Percentiles rank a stretch among this genome's conserved stretches.
These are phyloP conservation scores for Caenorhabditis sulstoni DNA, from an alignment of 2,888 invertebrate genomes.

Conservation along the genomic window DNA sequence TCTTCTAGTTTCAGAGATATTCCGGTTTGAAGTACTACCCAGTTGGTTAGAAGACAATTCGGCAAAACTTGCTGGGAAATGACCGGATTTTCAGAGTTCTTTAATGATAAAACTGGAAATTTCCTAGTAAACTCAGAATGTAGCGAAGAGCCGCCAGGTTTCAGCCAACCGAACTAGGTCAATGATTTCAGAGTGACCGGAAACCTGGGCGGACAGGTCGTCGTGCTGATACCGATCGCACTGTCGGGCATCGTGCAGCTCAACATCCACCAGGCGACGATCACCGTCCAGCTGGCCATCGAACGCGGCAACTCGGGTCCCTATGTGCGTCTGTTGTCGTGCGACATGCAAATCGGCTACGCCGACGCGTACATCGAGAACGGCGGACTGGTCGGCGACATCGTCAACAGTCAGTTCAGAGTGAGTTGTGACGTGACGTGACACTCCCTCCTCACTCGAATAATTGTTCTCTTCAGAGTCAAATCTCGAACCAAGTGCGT, in stretches of 20 bases:
- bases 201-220: conserved; percentile 78
- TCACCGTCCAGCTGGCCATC: conserved; percentile 68
- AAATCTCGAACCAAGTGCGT: conserved; percentile 68
- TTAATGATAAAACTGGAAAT: too few species aligned
- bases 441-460: too few species aligned
- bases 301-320: conserved; percentile 68
- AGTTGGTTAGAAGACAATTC: too few species aligned
- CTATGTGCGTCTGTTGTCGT: conserved; percentile 70
- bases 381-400: conserved; percentile 77
- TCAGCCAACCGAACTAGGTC: too few species aligned
- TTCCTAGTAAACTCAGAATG: too few species aligned
- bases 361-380: conserved; percentile 78
- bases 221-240: conserved; percentile 76
- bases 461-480: conserved; percentile 70
- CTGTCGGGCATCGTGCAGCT: conserved; percentile 77
- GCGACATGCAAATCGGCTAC: conserved; percentile 73
- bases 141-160: too few species aligned
- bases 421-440: conserved; percentile 65
- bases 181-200: conserved; percentile 73
- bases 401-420: conserved; percentile 78
- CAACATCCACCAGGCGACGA: conserved; percentile 74
- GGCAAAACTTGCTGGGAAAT: too few species aligned
- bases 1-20: too few species aligned
- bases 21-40: too few species aligned
- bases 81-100: too few species aligned